Evolutionary conservation across 2,888 invertebrate genomes (phyloP), one percentile per base, ranked within the genome.

Genomic region (Rhagophthalmus giganteus): DNA sequence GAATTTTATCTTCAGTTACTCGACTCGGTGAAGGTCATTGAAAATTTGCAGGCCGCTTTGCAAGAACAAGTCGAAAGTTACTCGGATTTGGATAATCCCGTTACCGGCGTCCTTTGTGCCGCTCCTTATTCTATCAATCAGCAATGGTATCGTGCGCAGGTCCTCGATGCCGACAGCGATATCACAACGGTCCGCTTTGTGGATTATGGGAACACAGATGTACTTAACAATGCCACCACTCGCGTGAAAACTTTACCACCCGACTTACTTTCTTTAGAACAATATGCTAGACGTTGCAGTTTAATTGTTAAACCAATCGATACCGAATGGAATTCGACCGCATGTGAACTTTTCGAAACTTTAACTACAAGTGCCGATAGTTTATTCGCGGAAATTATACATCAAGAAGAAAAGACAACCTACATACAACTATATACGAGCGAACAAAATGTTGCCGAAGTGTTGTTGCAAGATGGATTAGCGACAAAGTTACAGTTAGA

Each of bases 91-190:
- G 79, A 79, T 45, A 81, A 71, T 41, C 78, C 81, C 1, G 81
- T 82, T 32, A 76, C 82, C 45, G 85, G 85, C 4, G 80, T 82
- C 0, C 65, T 84, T 0, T 90, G 89, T 61, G 78, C 85, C 34
- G 94, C 94, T 0, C 85, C 87, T 65, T 95, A 91, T 71, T 82
- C 85, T 0, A 85, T 83, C 1, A 93, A 96, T 68, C 86, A 87
- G 27, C 81, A 83, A 56, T 98, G 97, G 96, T 97, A 97, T 72
- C 81, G 97, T 48, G 96, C 94, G 0, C 85, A 85, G 67, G 86
- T 97, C 5, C 81, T 94, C 27, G 92, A 91, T 68, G 81, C 87
- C 0, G 86, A 87, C 55, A 78, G 81, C 3, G 88, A 89, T 55
- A 84, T 88, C 26, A 88, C 85, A 6, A 88, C 87, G 0, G 83